Base-by-base conservation (phyloP, 1,140 invertebrate species). In the Eciton burchellii region DNA sequence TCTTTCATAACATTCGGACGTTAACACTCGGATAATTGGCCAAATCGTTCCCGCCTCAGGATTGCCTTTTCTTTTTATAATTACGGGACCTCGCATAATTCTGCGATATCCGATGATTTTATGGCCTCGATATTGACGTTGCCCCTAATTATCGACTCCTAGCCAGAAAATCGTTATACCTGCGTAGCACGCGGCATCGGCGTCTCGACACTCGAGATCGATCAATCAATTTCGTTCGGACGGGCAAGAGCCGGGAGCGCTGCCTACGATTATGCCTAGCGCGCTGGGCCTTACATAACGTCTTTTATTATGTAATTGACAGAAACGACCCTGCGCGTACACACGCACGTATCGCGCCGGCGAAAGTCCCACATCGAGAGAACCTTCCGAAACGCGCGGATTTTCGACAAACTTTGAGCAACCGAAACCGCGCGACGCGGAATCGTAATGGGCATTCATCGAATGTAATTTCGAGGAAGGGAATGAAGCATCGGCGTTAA, bases 291-390 rank as follows among this genome's bases (percentile, higher is more conserved):
- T 94, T 94, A 93, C 88, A 91, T 93, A 94, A 94, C 89, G 86
- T 84, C 92, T 93, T 93, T 94, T 93, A 93, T 94, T 93, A 93
- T 91, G 89, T 92, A 93, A 94, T 93, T 93, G 91, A 92, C 89
- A 92, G 92, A 93, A 92, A 92, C 88, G 89, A 85, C 87, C 88
- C 86, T 84, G 89, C 72, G 88, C 70, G 82, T 60, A 83, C 81
- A 79, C 72, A 45, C 77, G 79, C 87, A 66, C 74, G n/a, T n/a
- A n/a, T n/a, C n/a, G 49, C 56, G 57, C 45, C 29, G 57, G 81
- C 83, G 86, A 88, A 88, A 88, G 81, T 85, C 47, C 82, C 83
- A 43, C 66, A 65, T 63, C 63, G 29, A 72, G 43, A 68, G 54
- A 41, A 83, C 8, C 24, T 60, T 45, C 41, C 43, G 43, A 86